phyloP scores from a whole-genome alignment of 2,797 vertebrate genomes.

The Pseudomugil tenellus region DNA sequence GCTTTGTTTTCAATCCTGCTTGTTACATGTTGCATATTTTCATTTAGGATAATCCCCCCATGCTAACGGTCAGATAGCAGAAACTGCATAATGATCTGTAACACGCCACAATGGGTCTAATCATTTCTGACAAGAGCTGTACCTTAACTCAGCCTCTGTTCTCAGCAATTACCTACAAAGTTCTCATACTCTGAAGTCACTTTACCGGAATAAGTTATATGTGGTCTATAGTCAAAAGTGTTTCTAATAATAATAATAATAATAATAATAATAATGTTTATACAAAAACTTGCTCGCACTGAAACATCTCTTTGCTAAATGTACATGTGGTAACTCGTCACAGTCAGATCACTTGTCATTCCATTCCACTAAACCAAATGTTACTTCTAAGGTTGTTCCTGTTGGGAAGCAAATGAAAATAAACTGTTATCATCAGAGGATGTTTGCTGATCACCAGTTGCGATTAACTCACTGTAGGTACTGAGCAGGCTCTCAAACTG shows the following conservation, averaged over 20 bases:
- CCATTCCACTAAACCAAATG: background rate
- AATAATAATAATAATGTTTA: no score
- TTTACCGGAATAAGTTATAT: background rate
- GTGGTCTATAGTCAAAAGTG: background rate
- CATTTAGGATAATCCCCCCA: background rate
- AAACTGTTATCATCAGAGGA: background rate
- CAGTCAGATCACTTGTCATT: background rate
- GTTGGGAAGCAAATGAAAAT: background rate
- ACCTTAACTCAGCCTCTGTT: background rate
- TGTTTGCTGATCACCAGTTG: background rate
- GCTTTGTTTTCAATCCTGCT: background rate
- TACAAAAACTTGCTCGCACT: conserved; percentile 3
- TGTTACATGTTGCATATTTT: background rate
- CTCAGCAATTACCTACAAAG: conserved; percentile 2
- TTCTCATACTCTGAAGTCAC: background rate
- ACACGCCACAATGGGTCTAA: background rate
- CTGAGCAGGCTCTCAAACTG: conserved; percentile 98
- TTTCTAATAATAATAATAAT: background rate
- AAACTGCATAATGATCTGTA: background rate
- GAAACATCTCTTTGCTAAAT: conserved; percentile 2
- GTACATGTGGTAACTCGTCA: conserved; percentile 8
- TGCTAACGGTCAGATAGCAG: background rate
- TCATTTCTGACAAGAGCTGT: background rate
- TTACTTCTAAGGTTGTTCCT: background rate
- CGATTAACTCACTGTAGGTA: conserved; percentile 92